Base-by-base conservation (phyloP, 2,888 invertebrate species). In the Teleogryllus oceanicus region DNA sequence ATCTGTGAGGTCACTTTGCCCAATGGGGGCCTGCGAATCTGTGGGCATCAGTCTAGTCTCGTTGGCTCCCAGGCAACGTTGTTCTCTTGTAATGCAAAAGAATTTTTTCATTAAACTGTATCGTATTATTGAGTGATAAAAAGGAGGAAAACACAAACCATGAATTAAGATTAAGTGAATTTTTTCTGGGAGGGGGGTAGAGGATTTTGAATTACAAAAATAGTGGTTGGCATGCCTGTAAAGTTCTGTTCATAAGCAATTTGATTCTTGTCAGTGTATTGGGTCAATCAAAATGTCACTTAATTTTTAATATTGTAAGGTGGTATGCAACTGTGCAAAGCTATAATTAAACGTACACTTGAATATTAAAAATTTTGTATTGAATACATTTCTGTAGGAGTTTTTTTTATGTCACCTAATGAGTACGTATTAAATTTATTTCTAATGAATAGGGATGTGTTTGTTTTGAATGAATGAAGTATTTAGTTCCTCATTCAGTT, bases 401-500 rank as follows among this genome's bases (percentile, higher is more conserved):
- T 78, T 81, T 80, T 81, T 81, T 78, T 82, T 50, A 77, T 76
- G 80, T 81, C 77, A 82, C 76, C 80, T 78, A 81, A 81, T 81
- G 79, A 82, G 78, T 81, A 81, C 81, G 81, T 81, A 83, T 83
- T 83, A 83, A 83, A 83, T 83, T 83, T 81, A 82, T 83, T 83
- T 83, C 80, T 83, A 83, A 80, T 82, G 82, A 82, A 83, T 80
- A 62, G 78, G 79, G 79, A 50, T 74, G 78, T 80, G 78, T 80
- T 78, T 50, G 74, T 78, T 78, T 75, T 75, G 74, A 49, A 78
- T 74, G 74, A 62, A 78, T 50, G 24, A 5, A 49, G 49, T 51
- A 74, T 49, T 78, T 49, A 78, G 13, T 16, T 78, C 74, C 50
- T 21, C 21, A 20, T 78, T 74, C 13, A 20, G 49, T 74, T 37